Conservation (phyloP, 2,113 vertebrate species). For the Rafetus swinhoei region DNA sequence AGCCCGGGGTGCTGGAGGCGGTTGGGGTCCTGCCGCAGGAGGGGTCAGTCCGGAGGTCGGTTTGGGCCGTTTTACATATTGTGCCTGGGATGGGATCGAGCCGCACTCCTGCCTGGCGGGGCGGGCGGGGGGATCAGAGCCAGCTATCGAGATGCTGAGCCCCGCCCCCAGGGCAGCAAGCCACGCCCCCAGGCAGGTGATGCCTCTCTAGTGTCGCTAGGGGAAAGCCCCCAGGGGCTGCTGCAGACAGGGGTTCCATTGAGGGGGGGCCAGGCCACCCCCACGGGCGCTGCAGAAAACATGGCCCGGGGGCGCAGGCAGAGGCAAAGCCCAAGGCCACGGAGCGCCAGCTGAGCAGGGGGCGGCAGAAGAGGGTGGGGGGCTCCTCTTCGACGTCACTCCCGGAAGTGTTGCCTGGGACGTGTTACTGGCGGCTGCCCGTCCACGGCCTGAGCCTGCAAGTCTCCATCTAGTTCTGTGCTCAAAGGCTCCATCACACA, state of each 20-base stretch:
- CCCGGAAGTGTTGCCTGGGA: neutral
- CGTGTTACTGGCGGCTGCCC: neutral
- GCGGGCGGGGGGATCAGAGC: neutral
- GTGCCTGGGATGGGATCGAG: neutral
- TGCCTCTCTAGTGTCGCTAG: neutral
- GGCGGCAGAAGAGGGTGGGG: neutral
- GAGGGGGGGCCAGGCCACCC: neutral
- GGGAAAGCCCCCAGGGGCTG: too few species aligned
- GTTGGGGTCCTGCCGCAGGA: neutral
- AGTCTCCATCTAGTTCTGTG: neutral
- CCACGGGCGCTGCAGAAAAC: too few species aligned
- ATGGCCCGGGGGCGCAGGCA: neutral
- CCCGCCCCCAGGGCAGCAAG: neutral
- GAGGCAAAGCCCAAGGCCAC: neutral
- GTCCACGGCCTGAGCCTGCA: neutral
- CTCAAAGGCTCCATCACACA: too few species aligned
- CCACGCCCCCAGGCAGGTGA: neutral
- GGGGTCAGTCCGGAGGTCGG: neutral
- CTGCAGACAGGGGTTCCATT: neutral
- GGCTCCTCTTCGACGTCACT: neutral
- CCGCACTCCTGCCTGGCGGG: rapidly evolving
- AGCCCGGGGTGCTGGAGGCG: neutral
- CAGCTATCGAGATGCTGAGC: neutral
- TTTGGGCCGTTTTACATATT: neutral
- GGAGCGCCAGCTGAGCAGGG: neutral